Base-by-base conservation (phyloP, 1,140 invertebrate species). In the Potamilus streckersoni region DNA sequence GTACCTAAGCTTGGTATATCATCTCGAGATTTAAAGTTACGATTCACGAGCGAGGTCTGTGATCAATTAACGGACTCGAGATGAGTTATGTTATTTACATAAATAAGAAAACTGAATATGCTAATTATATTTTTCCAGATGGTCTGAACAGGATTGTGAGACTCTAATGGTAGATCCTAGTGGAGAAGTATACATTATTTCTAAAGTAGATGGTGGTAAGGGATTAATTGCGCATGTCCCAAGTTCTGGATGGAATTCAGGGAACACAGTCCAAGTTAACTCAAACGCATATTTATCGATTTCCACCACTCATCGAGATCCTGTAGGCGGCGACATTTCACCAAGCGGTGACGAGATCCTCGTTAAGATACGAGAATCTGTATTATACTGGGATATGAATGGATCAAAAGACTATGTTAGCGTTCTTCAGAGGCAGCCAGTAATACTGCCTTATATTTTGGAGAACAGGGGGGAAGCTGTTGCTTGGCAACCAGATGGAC, bases 151-250 rank as follows among this genome's bases (percentile, higher is more conserved):
- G 6, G 79, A 84, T 55, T 73, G 73, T 56, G 80, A 83, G 71
- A 79, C 81, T 4, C 58, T 82, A 59, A 79, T 83, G 79, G 74
- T 82, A 20, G 79, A 74, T 69, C 82, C 79, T 3, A 16, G 62
- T 17, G 83, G 65, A 0, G 69, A 77, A 27, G 20, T 82, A 14
- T 83, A 77, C 71, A 27, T 83, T 19, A 74, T 82, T 19, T 82
- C 84, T 57, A 84, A 83, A 71, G 69, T 78, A 1, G 27, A 69
- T 55, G 73, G 69, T 12, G 82, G 80, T 0, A 56, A 76, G 13
- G 77, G 78, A 1, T 38, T 20, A 5, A 76, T 83, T 62, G 79
- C 73, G 19, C 70, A 79, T 20, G 27, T 84, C 4, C 79, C 81
- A 13, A 61, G 31, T 4, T 71, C 59, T 57, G 83, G 77, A 62